Percentiles rank a stretch among this genome's conserved stretches.
phyloP scores from a whole-genome alignment of 1,140 invertebrate genomes.

The Liolophura sinensis region DNA sequence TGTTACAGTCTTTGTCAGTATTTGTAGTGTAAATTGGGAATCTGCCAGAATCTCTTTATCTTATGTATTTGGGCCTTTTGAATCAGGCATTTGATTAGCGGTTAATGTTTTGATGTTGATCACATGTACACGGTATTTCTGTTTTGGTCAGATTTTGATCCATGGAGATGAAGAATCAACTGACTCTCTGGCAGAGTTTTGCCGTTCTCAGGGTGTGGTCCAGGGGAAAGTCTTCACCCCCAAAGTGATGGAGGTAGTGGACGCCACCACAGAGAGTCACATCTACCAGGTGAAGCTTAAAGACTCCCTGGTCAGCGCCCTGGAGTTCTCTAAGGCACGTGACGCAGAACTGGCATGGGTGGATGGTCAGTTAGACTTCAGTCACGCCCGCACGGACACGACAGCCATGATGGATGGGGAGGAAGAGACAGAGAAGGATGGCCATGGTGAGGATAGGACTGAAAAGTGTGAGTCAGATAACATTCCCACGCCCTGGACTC shows the following conservation, averaged over 20 bases:
- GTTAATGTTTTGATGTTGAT: no score
- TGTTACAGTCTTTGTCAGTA: no score
- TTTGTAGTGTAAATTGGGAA: no score
- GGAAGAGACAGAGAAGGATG: conserved; percentile 27
- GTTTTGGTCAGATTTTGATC: conserved; percentile 64
- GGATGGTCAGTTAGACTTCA: conserved; percentile 63
- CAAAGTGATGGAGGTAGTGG: conserved; percentile 80
- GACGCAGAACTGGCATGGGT: conserved; percentile 92
- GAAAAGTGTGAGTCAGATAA: conserved; percentile 12
- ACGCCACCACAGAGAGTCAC: conserved; percentile 96
- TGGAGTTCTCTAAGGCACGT: conserved; percentile 73
- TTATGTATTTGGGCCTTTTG: no score
- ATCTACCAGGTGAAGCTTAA: conserved; percentile 95
- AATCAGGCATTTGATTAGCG: no score
- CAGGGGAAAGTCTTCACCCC: conserved; percentile 78
- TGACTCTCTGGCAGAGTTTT: conserved; percentile 67
- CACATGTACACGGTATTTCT: not conserved
- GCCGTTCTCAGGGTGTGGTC: conserved; percentile 61
- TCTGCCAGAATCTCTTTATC: no score
- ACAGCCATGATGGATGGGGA: conserved; percentile 30
- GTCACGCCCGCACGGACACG: conserved; percentile 38
- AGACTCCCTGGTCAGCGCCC: conserved; percentile 86
- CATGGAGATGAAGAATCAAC: conserved; percentile 69
- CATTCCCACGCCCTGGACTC: no score
- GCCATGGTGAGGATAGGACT: conserved; percentile 5